A percentile compares a stretch with the other conserved stretches of the same genome.
These are phyloP conservation scores for Sesia bembeciformis DNA, from an alignment of 2,888 invertebrate species.

Conservation along the genomic window DNA sequence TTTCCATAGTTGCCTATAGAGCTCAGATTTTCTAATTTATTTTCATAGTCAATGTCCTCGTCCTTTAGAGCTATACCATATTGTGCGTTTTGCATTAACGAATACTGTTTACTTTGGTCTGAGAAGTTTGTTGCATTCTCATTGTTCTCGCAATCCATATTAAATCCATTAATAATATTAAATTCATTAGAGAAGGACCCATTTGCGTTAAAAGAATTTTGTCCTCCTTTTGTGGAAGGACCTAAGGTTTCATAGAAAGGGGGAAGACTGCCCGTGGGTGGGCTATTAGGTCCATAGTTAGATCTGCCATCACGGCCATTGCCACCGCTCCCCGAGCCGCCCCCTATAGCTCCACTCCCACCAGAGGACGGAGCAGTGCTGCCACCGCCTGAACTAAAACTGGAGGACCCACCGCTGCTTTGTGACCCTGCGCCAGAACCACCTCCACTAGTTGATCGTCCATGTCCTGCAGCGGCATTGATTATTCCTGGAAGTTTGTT, in stretches of 20 bases:
- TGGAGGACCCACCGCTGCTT: constrained; percentile 62
- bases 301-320: constrained; percentile 87
- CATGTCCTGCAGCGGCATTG: constrained; percentile 87
- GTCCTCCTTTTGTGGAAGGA: constrained; percentile 80
- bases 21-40: constrained; percentile 82
- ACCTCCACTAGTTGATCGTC: constrained; percentile 77
- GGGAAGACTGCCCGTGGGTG: constrained; percentile 90
- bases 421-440: constrained; percentile 71
- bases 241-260: constrained; percentile 89
- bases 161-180: constrained; percentile 79
- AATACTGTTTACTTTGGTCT: constrained; percentile 82
- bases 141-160: constrained; percentile 85
- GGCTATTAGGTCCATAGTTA: constrained; percentile 91
- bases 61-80: constrained; percentile 87
- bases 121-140: constrained; percentile 70
- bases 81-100: constrained; percentile 86
- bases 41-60: constrained; percentile 86
- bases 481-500: constrained; percentile 78
- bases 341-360: constrained; percentile 76
- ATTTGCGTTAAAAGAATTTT: constrained; percentile 81
- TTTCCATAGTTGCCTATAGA: constrained; percentile 74
- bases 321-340: constrained; percentile 84
- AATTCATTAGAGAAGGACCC: constrained; percentile 79
- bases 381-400: constrained; percentile 71
- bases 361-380: constrained; percentile 75